Conservation (phyloP, 2,797 vertebrate species). For the Pristis pectinata region DNA sequence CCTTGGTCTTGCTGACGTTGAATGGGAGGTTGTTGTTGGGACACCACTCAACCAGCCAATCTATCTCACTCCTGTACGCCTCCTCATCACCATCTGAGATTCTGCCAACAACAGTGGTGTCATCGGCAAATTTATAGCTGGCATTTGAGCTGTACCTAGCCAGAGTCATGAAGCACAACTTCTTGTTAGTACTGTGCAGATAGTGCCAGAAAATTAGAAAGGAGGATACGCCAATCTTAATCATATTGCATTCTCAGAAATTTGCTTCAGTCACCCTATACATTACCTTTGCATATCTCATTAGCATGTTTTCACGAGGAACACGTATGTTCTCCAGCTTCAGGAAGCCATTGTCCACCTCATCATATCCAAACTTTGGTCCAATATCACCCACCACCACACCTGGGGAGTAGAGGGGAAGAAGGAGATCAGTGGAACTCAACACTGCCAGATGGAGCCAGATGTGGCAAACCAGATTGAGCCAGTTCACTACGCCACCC, state of each 20-base stretch:
- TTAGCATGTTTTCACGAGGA: slow-evolving; percentile 93
- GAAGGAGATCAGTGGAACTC: neutral
- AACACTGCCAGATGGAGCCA: neutral
- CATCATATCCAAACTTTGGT: slow-evolving; percentile 91
- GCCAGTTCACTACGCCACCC: neutral
- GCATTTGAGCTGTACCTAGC: too few relatives aligned
- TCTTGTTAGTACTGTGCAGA: neutral
- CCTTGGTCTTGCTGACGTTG: too few relatives aligned
- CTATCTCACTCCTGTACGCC: too few relatives aligned
- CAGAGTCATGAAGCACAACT: neutral
- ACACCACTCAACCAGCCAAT: too few relatives aligned
- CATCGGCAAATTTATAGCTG: too few relatives aligned
- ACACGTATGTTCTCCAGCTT: slow-evolving; percentile 87
- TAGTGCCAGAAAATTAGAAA: neutral
- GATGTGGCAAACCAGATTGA: neutral
- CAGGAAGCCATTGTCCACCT: slow-evolving; percentile 91
- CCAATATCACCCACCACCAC: slow-evolving; percentile 92
- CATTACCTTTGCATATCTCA: slow-evolving; percentile 88
- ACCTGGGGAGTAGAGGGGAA: slow-evolving; percentile 45
- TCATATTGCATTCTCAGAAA: neutral
- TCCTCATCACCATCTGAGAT: too few relatives aligned
- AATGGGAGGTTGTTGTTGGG: too few relatives aligned
- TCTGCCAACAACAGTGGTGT: too few relatives aligned
- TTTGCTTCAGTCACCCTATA: neutral
- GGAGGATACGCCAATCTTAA: neutral